These are phyloP conservation scores for Rhynchotus rufescens DNA, from an alignment of 2,797 vertebrate species.

Conservation along the genomic window DNA sequence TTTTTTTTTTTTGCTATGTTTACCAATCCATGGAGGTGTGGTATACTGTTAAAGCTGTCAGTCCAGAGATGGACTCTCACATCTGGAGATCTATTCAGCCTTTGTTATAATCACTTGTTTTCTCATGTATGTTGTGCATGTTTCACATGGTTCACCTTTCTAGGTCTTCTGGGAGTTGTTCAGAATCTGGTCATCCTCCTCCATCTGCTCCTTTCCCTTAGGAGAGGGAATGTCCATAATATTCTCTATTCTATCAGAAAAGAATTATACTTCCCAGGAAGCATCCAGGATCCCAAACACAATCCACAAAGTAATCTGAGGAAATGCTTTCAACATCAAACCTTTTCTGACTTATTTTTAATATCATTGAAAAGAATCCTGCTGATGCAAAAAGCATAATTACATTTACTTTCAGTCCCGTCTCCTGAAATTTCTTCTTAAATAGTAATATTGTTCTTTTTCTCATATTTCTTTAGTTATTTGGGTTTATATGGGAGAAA, in stretches of 20 bases:
- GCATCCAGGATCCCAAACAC: background rate
- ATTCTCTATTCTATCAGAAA: background rate
- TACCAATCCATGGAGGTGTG: background rate
- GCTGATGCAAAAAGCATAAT: too few species aligned
- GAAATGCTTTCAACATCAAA: background rate
- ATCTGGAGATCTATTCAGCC: background rate
- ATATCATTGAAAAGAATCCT: too few species aligned
- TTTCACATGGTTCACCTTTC: background rate
- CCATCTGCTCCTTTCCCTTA: background rate
- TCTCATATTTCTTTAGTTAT: background rate
- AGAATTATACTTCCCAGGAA: background rate
- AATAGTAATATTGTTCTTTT: background rate
- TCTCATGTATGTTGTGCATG: background rate
- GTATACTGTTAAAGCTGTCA: background rate
- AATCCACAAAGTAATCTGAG: background rate
- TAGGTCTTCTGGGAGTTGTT: background rate
- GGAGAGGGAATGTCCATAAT: background rate
- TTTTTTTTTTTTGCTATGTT: background rate
- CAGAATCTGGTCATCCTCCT: background rate
- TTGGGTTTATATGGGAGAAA: fast-evolving
- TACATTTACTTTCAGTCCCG: too few species aligned
- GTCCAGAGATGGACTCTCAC: background rate
- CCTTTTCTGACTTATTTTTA: too few species aligned
- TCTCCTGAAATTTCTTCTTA: background rate
- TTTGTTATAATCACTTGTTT: background rate